These are phyloP conservation scores for Drosophila vallismaia DNA, from an alignment of 2,888 invertebrate genomes.

Conservation along the genomic window DNA sequence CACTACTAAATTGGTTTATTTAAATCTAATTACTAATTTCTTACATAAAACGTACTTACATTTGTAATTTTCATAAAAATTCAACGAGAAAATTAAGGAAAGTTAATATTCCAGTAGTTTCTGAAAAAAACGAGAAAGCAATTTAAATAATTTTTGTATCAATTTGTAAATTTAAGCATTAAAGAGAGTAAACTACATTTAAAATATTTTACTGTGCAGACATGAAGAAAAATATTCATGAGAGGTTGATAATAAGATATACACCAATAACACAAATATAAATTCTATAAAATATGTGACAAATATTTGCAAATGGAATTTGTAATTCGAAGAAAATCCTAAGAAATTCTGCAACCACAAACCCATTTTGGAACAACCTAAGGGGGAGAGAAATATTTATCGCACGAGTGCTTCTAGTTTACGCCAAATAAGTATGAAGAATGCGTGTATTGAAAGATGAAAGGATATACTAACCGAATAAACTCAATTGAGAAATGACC, in stretches of 20 bases:
- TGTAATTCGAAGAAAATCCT: neutral
- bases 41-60: slow-evolving; percentile 53
- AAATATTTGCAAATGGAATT: neutral
- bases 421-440: slow-evolving; percentile 50
- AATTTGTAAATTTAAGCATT: too few species aligned
- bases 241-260: neutral
- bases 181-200: too few species aligned
- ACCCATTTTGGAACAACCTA: slow-evolving; percentile 38
- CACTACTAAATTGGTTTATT: too few species aligned
- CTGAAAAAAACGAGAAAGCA: slow-evolving; percentile 13
- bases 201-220: too few species aligned
- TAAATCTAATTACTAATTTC: neutral
- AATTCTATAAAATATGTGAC: neutral
- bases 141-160: neutral
- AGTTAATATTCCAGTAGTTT: slow-evolving; percentile 34
- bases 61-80: slow-evolving; percentile 64
- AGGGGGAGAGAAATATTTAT: slow-evolving; percentile 58
- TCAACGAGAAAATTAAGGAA: slow-evolving; percentile 39
- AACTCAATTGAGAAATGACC: slow-evolving; percentile 61
- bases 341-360: slow-evolving; percentile 26
- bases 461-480: slow-evolving; percentile 26
- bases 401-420: slow-evolving; percentile 58
- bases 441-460: slow-evolving; percentile 29
- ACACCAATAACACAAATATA: neutral
- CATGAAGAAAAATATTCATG: neutral